Percentiles rank a stretch among this genome's conserved stretches.
Evolutionary conservation across 1,140 invertebrate species (phyloP).

Genomic region (Dendroctonus ponderosae): DNA sequence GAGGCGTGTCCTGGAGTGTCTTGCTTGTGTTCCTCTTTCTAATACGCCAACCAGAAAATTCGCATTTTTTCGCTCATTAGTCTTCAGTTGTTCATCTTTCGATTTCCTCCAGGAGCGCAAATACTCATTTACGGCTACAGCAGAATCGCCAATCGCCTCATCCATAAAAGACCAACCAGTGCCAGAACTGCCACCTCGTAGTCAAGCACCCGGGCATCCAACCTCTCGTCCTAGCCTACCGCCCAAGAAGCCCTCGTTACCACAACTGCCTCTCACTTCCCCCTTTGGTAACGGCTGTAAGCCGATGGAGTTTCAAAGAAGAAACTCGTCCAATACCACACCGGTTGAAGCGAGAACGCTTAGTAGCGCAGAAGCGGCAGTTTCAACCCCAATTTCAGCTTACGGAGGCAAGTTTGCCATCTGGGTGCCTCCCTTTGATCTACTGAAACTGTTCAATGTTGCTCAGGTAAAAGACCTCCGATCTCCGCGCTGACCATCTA

Average conservation of each 20-base stretch:
- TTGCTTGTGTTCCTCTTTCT: no score
- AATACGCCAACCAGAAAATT: no score
- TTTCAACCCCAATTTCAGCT: constrained; percentile 11
- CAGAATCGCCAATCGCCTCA: not conserved
- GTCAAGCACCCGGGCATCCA: constrained; percentile 55
- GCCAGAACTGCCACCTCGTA: constrained; percentile 57
- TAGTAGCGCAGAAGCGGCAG: constrained; percentile 2
- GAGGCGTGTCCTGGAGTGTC: no score
- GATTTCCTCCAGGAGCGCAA: constrained; percentile 2
- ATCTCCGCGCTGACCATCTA: no score
- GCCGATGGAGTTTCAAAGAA: not conserved
- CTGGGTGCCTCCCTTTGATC: not conserved
- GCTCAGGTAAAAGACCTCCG: no score
- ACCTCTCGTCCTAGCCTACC: constrained; percentile 58
- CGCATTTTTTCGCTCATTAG: no score
- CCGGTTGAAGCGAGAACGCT: not conserved
- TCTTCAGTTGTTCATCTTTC: not conserved
- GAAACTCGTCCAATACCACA: no score
- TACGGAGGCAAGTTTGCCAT: constrained; percentile 4
- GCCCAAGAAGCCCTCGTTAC: constrained; percentile 69
- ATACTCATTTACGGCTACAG: not conserved
- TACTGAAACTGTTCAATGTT: not conserved
- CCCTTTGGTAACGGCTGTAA: not conserved
- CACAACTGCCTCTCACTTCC: constrained; percentile 60
- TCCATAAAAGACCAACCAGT: constrained; percentile 44